phyloP scores from a whole-genome alignment of 2,888 invertebrate genomes.

The Drosophila borborema region DNA sequence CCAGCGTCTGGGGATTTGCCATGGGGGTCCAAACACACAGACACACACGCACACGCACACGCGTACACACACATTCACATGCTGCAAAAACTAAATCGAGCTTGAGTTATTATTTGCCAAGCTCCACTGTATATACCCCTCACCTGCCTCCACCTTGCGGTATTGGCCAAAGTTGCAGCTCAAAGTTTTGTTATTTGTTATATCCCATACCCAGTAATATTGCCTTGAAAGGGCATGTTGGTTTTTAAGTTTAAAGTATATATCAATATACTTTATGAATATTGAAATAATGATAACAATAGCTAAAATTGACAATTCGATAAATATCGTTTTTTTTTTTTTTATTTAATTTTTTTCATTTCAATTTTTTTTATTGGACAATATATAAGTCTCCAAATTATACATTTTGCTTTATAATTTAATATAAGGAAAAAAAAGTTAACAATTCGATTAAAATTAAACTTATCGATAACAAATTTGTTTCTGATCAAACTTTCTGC shows the following conservation, averaged over 20 bases:
- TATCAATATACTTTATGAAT: no score
- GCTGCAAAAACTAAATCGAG: conserved; percentile 43
- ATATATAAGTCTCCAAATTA: no score
- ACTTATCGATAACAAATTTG: background rate
- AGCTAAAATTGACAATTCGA: no score
- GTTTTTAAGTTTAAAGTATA: background rate
- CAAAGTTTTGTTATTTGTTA: conserved; percentile 39
- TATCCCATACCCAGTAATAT: background rate
- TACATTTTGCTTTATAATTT: no score
- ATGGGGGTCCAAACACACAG: conserved; percentile 8
- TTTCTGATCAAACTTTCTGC: background rate
- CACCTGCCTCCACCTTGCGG: background rate
- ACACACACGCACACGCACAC: conserved; percentile 2
- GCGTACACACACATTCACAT: conserved; percentile 5
- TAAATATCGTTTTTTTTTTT: background rate
- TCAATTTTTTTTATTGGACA: background rate
- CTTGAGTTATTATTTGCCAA: conserved; percentile 40
- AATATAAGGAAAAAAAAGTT: no score
- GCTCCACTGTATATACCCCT: background rate
- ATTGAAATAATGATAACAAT: no score
- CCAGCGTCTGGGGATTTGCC: conserved; percentile 46
- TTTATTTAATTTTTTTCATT: no score
- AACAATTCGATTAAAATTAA: background rate
- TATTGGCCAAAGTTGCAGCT: conserved; percentile 27
- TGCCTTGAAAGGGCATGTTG: background rate